phyloP scores from a whole-genome alignment of 2,797 vertebrate genomes.

The Mormyrops attenuatus region DNA sequence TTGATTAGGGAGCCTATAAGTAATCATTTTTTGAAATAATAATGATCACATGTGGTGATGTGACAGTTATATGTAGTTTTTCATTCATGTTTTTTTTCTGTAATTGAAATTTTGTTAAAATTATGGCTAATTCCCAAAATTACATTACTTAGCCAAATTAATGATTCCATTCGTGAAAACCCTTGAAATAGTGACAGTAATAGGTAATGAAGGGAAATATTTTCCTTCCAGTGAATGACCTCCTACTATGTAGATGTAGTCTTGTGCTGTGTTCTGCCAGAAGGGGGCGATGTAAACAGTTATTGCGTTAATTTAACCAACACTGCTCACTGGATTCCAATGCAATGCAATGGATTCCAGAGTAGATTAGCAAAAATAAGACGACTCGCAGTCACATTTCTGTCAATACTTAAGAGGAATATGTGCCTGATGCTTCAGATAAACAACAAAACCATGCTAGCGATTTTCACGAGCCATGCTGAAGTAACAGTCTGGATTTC shows the following conservation, averaged over 20 bases:
- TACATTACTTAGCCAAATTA: background rate
- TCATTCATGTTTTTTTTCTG: background rate
- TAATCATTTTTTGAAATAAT: background rate
- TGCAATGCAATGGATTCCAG: background rate
- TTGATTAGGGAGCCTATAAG: background rate
- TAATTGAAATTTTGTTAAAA: background rate
- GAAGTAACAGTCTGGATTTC: background rate
- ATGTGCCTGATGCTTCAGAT: background rate
- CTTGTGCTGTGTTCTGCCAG: background rate
- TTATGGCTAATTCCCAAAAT: background rate
- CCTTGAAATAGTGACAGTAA: background rate
- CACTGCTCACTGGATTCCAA: background rate
- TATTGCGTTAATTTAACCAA: background rate
- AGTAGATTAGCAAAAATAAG: background rate
- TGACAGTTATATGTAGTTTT: background rate
- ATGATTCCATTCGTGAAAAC: background rate
- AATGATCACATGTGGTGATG: background rate
- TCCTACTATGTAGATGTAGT: background rate
- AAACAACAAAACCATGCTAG: background rate
- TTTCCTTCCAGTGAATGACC: background rate
- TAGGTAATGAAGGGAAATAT: background rate
- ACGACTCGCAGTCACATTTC: background rate
- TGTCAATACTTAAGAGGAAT: background rate
- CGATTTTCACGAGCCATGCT: background rate
- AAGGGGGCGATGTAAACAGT: background rate